Evolutionary conservation across 2,888 invertebrate genomes (phyloP), one percentile per base, ranked within the genome.

Genomic region (Gryllus longicercus): DNA sequence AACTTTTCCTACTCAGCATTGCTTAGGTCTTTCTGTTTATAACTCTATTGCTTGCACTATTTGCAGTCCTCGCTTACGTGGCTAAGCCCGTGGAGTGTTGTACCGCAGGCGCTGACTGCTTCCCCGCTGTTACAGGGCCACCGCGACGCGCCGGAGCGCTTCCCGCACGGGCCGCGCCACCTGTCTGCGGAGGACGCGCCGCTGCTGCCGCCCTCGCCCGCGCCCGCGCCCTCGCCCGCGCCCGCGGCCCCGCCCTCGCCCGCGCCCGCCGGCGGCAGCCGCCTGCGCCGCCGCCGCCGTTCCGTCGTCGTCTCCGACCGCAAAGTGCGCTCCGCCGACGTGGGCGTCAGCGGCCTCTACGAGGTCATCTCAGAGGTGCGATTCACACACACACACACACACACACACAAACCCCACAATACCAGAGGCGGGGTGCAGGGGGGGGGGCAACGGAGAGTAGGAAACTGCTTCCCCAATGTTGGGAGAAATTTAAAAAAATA

Each of bases 271-370:
- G 81, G 80, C 78, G 51, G 81, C 81, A 74, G 81, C 80, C 77
- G 76, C 63, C 14, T 18, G 16, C 63, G 63, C 63, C 14, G 12
- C 81, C 90, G 94, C 78, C 89, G 90, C 74, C 90, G 95, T 8
- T 91, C 92, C 2, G 88, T 93, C 81, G 89, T 91, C 5, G 90
- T 93, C 18, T 90, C 92, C 10, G 93, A 93, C 85, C 90, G 95
- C 18, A 94, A 94, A 85, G 93, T 91, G 2, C 91, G 95, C 79
- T 95, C 94, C 82, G 94, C 95, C 2, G 96, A 96, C 85, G 95
- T 96, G 1, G 96, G 96, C 11, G 96, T 97, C 2, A 95, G 95
- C 83, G 95, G 96, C 0, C 90, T 96, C 38, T 96, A 96, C 87
- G 95, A 96, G 83, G 95, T 97, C 77, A 95, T 97, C 81, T 96